phyloP scores from a whole-genome alignment of 2,797 vertebrate genomes.

The Lateolabrax maculatus region DNA sequence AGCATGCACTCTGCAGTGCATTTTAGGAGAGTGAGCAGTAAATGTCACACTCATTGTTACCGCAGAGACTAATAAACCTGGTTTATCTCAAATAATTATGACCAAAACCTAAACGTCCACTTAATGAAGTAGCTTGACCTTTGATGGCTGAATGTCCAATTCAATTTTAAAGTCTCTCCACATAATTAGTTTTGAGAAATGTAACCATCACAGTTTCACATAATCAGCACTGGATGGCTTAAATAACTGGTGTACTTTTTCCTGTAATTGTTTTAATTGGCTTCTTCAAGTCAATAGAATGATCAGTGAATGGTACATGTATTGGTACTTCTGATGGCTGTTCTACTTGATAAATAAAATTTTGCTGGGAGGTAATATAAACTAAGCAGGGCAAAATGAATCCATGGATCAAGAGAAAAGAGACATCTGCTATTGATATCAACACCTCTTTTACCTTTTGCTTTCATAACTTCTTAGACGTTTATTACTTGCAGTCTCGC shows the following conservation, averaged over 20 bases:
- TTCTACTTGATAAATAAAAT: constrained; percentile 1
- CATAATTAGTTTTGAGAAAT: neutral
- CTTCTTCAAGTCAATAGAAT: neutral
- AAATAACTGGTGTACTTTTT: neutral
- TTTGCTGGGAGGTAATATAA: neutral
- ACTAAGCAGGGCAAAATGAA: constrained; percentile 5
- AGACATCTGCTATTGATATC: constrained; percentile 13
- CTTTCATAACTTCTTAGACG: constrained; percentile 33
- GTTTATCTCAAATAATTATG: neutral
- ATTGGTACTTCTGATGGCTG: neutral
- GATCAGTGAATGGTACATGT: neutral
- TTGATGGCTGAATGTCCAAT: neutral
- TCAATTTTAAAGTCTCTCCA: neutral
- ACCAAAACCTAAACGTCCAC: neutral
- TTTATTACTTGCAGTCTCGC: constrained; percentile 33
- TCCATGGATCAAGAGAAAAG: constrained; percentile 6
- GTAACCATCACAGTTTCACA: neutral
- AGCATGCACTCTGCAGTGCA: neutral
- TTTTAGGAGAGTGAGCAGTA: neutral
- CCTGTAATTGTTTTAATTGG: constrained; percentile 5
- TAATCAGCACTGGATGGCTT: neutral
- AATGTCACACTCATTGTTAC: neutral
- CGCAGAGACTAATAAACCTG: constrained; percentile 4
- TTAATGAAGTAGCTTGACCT: neutral
- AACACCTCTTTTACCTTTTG: constrained; percentile 13